Base-by-base conservation (phyloP, 1,140 invertebrate species). In the Aphaenogaster ashmeadi region DNA sequence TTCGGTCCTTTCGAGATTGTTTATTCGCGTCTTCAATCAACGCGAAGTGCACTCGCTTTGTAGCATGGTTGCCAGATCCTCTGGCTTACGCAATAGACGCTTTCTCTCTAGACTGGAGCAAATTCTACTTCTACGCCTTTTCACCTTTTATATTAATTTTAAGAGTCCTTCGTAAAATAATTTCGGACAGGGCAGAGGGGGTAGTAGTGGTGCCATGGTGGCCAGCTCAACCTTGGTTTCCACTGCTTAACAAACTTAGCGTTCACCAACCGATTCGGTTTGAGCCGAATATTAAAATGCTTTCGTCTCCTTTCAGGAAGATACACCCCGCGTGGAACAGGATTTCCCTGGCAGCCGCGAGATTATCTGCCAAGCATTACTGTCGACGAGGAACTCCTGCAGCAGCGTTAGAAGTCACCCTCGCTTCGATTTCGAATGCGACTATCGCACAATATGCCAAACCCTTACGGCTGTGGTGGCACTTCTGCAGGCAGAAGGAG, bases 1-100 rank as follows among this genome's bases (percentile, higher is more conserved):
- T 72, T 85, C 18, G 58, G 81, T 15, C 47, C 7, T 27, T 69
- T 69, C 3, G 54, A 69, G 1, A 85, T 74, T n/a, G 81, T n/a
- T 66, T 85, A 13, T 85, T 85, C 15, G 67, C 81, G 0, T 58
- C 69, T 3, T 58, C 52, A 2, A 58, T 60, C 3, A 74, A 85
- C 38, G 18, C 15, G 6, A 85, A 85, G 15, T 85, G 81, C 21
- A 18, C 72, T 5, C 27, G 41, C 15, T 85, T 85, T 21, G 56
- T 66, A 7, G 5, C 69, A 2, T 83, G 80, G 80, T 1, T 21
- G 1, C 33, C 47, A 3, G 47, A 72, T 7, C 15, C 18, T 6
- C 3, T 44, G 4, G 69, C 69, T 11, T 50, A 4, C 3, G 18
- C 15, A 15, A 15, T 84, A 41, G 69, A 84, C n/a, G 80, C 67